Evolutionary conservation across 2,888 invertebrate species (phyloP).

Genomic region (Galeopsomyia nigrocyanea): DNA sequence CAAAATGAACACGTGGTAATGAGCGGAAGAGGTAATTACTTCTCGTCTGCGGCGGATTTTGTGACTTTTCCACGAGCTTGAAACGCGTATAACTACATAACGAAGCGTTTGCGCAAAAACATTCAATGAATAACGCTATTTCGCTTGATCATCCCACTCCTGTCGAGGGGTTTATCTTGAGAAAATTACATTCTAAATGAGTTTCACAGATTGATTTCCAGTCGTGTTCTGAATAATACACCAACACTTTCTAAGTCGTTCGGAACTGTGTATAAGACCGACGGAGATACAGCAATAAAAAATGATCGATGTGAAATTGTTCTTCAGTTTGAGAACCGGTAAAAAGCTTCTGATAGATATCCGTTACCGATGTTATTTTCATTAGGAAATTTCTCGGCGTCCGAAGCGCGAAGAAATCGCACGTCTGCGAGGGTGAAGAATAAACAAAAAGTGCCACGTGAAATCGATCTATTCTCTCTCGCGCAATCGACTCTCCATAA

Average conservation of each 20-base stretch:
- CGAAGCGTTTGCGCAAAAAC: no score
- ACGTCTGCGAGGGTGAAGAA: not conserved
- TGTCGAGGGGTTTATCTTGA: no score
- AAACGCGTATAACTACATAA: no score
- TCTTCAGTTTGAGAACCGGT: not conserved
- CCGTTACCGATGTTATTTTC: slow-evolving; percentile 2
- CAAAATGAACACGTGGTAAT: slow-evolving; percentile 23
- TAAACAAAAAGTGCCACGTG: not conserved
- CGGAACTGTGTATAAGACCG: not conserved
- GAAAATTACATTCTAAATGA: no score
- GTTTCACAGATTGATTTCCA: no score
- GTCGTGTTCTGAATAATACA: not conserved
- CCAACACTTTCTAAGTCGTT: slow-evolving; percentile 18
- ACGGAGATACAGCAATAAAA: not conserved
- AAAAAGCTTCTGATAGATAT: slow-evolving; percentile 4
- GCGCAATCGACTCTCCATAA: slow-evolving; percentile 4
- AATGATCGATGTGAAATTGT: slow-evolving; percentile 22
- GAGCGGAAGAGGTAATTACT: slow-evolving; percentile 18
- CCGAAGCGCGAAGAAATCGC: slow-evolving; percentile 1
- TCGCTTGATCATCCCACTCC: no score
- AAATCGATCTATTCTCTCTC: slow-evolving; percentile 14
- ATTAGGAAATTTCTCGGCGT: not conserved
- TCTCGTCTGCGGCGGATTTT: not conserved
- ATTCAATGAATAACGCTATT: no score
- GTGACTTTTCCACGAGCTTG: no score